These are phyloP conservation scores for Syrista parreyssii DNA, from an alignment of 2,888 invertebrate genomes.

Conservation along the genomic window DNA sequence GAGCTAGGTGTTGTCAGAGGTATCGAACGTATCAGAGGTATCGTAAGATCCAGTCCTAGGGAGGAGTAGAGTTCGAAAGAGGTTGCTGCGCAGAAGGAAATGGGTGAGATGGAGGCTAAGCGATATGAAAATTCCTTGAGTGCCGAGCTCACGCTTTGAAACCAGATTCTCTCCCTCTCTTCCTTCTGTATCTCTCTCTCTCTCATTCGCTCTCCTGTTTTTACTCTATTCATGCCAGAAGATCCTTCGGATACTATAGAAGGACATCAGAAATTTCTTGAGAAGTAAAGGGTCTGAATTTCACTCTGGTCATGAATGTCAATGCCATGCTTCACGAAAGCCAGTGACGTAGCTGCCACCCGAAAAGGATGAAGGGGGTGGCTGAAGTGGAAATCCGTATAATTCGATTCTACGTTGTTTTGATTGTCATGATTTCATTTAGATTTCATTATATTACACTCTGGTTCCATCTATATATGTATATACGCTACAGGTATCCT, in stretches of 20 bases:
- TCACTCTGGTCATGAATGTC: background rate
- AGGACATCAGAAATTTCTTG: background rate
- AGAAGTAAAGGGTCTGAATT: background rate
- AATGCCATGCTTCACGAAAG: background rate
- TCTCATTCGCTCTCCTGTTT: background rate
- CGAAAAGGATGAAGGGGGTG: background rate
- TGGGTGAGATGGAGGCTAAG: constrained; percentile 7
- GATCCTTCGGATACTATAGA: background rate
- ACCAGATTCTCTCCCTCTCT: constrained; percentile 14
- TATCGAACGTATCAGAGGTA: background rate
- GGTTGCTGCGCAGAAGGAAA: background rate
- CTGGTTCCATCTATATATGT: background rate
- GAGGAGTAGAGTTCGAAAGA: background rate
- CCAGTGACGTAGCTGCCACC: background rate
- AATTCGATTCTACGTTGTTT: background rate
- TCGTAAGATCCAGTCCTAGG: background rate
- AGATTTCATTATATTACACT: background rate
- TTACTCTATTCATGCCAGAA: background rate
- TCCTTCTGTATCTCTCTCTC: background rate
- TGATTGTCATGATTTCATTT: background rate
- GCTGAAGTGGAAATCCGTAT: background rate
- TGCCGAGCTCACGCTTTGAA: constrained; percentile 21
- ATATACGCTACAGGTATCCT: too few species aligned
- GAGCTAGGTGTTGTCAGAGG: background rate
- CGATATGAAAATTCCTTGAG: constrained; percentile 23